A percentile compares a stretch with the other conserved stretches of the same genome.
Conservation (phyloP, 2,888 invertebrate species). For the Lasioglossum leucozonium region DNA sequence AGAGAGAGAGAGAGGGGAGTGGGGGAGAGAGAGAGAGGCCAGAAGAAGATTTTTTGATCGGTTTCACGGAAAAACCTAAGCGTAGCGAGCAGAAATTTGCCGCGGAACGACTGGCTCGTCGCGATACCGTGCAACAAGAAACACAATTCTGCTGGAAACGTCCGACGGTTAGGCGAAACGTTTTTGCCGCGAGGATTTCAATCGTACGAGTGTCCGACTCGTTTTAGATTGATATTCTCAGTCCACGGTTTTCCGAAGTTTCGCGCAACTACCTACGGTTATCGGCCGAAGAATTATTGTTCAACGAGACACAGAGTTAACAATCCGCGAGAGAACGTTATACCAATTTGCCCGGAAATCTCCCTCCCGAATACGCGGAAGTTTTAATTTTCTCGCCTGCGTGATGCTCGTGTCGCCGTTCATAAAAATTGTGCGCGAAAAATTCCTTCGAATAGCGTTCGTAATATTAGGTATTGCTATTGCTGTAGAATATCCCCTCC, state of each 20-base stretch:
- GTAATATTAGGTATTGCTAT: neutral
- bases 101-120: conserved; percentile 40
- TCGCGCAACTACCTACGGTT: neutral
- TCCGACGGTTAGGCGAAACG: neutral
- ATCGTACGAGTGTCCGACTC: neutral
- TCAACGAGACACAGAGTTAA: no score
- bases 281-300: no score
- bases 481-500: neutral
- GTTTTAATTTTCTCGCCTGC: no score
- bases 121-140: conserved; percentile 36
- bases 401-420: no score
- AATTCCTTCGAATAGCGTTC: neutral
- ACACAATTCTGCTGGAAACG: conserved; percentile 10
- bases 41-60: conserved; percentile 14
- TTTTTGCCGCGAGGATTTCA: conserved; percentile 13
- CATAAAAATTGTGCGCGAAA: neutral
- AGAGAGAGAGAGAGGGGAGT: neutral
- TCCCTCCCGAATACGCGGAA: no score
- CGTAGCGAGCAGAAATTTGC: conserved; percentile 55
- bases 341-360: no score
- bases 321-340: no score
- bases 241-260: neutral
- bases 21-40: neutral
- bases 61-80: conserved; percentile 45
- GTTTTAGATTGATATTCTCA: neutral